phyloP scores from a whole-genome alignment of 2,113 vertebrate genomes.

The Ophthalmotilapia sp. region DNA sequence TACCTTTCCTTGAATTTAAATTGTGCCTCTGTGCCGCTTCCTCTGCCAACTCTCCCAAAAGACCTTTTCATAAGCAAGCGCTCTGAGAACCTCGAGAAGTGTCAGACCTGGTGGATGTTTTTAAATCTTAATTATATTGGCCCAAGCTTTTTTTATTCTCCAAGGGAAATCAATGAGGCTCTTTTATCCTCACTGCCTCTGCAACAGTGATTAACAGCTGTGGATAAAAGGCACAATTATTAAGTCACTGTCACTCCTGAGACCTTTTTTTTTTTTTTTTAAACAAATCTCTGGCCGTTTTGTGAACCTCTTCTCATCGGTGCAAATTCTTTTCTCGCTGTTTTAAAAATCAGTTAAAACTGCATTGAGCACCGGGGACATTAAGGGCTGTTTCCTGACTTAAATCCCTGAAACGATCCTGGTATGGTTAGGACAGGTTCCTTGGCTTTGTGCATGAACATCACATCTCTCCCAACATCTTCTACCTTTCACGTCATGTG shows the following conservation, averaged over 20 bases:
- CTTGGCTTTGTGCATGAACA: not conserved
- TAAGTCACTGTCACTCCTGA: not conserved
- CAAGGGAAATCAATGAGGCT: conserved; percentile 55
- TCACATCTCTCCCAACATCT: not conserved
- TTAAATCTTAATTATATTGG: conserved; percentile 60
- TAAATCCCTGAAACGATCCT: not conserved
- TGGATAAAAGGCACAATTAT: conserved; percentile 45
- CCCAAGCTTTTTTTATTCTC: conserved; percentile 41
- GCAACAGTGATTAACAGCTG: conserved; percentile 42
- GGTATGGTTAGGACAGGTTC: not conserved
- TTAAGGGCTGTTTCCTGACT: not conserved
- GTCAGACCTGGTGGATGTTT: conserved; percentile 41
- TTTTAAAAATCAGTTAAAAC: not conserved
- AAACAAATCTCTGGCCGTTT: conserved; percentile 5
- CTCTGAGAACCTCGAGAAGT: conserved; percentile 45
- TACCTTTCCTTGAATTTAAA: conserved; percentile 6
- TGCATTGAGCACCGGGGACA: not conserved
- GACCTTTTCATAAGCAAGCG: conserved; percentile 20
- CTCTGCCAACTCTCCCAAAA: conserved; percentile 7
- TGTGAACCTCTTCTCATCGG: not conserved
- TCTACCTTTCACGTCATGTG: not conserved
- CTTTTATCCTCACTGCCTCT: conserved; percentile 37
- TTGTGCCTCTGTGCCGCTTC: not conserved
- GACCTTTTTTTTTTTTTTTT: not conserved
- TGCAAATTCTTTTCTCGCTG: not conserved